A percentile compares a stretch with the other conserved stretches of the same genome.
phyloP scores from a whole-genome alignment of 2,797 vertebrate genomes.

The Caiman crocodilus region DNA sequence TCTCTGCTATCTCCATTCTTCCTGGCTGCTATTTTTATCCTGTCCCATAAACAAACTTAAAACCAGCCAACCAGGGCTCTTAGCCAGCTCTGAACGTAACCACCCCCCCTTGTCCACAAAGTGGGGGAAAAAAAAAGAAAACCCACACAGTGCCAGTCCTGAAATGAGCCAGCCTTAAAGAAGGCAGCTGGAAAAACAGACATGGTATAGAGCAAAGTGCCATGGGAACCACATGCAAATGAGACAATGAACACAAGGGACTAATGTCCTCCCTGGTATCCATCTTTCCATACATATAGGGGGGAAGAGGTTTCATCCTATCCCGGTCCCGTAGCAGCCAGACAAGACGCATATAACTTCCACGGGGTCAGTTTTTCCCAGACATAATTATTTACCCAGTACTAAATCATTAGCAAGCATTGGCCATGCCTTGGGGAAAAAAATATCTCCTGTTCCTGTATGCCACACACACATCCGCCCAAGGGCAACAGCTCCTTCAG shows the following conservation, averaged over 20 bases:
- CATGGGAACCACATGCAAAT: rapidly evolving
- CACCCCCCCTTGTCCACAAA: neutral
- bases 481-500: neutral
- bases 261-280: neutral
- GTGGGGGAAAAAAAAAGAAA: neutral
- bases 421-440: neutral
- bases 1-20: neutral
- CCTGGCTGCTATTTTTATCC: neutral
- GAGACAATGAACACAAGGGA: neutral
- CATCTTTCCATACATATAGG: neutral
- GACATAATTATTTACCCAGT: constrained; percentile 27
- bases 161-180: neutral
- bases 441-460: constrained; percentile 8
- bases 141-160: neutral
- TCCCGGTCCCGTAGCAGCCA: neutral
- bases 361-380: constrained; percentile 16
- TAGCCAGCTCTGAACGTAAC: neutral
- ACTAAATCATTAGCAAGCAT: neutral
- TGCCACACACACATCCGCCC: neutral
- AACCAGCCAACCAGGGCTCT: neutral
- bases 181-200: neutral
- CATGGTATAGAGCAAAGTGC: rapidly evolving
- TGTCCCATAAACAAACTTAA: neutral
- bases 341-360: neutral
- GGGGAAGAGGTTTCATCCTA: neutral